Conservation (phyloP, 1,140 invertebrate species). For the Globodera rostochiensis region DNA sequence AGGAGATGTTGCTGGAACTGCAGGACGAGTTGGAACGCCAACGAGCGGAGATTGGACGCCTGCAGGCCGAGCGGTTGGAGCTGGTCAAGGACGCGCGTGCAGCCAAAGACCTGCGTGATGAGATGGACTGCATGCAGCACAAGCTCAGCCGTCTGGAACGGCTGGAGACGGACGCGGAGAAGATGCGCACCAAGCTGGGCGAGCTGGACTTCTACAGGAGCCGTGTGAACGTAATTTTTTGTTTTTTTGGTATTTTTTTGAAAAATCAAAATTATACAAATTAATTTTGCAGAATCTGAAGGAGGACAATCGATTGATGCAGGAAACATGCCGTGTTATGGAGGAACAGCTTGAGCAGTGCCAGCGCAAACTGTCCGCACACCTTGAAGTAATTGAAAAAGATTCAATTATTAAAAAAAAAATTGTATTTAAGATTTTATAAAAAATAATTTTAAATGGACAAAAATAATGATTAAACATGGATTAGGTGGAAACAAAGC, state of each 20-base stretch:
- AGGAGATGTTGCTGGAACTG: slow-evolving; percentile 39
- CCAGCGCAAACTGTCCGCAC: slow-evolving; percentile 33
- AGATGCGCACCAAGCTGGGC: slow-evolving; percentile 35
- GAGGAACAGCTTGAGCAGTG: slow-evolving; percentile 44
- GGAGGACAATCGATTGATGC: slow-evolving; percentile 41
- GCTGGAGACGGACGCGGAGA: slow-evolving; percentile 43
- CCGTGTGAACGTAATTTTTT: slow-evolving; percentile 32
- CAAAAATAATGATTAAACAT: background rate
- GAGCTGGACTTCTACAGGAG: slow-evolving; percentile 43
- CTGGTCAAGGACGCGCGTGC: slow-evolving; percentile 45
- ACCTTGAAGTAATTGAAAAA: slow-evolving; percentile 21
- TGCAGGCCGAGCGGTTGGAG: slow-evolving; percentile 42
- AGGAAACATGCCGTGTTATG: slow-evolving; percentile 44
- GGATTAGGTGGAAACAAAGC: slow-evolving; percentile 35
- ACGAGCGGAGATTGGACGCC: slow-evolving; percentile 39
- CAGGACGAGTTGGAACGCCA: slow-evolving; percentile 50
- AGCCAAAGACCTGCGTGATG: slow-evolving; percentile 42
- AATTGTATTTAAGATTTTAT: no score
- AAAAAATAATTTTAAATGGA: background rate
- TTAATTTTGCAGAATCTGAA: slow-evolving; percentile 28
- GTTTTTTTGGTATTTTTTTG: background rate
- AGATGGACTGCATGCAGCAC: slow-evolving; percentile 48
- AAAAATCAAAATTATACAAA: background rate
- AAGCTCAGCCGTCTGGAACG: slow-evolving; percentile 38
- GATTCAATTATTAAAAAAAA: background rate